Evolutionary conservation across 35 echinoderm and acorn worm species (phyloP), one percentile per base, ranked within the genome.

Genomic region (Acanthaster planci): DNA sequence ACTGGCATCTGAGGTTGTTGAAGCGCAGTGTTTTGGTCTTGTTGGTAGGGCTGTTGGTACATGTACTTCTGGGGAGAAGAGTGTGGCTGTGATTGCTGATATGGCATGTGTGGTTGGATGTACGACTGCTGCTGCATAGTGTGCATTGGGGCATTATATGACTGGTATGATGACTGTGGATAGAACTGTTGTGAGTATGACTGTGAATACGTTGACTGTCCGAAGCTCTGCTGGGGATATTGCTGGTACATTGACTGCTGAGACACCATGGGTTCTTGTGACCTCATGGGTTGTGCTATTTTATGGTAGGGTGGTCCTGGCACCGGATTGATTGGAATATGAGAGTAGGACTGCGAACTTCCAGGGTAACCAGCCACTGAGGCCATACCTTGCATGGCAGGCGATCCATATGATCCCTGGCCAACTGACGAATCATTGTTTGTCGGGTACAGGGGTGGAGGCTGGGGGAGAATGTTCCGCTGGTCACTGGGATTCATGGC

Each of bases 301-400:
- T 99, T 99, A 54, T 94, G 96, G 86, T 91, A 89, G 1, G 89
- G 85, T 27, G 96, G 92, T 55, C 89, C 92, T 0, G 96, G 96
- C 39, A 94, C 80, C 15, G 96, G 92, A 47, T 99, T 99, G 39
- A 99, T 77, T 12, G 91, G 96, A 82, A 99, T 99, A 87, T 99
- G 96, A 67, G 92, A 81, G 83, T 93, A 97, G 8, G 86, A 17
- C 55, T 93, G 91, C 2, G 64, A 72, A 34, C 64, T 72, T 1
- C 19, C 23, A 21, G 80, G 67, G 68, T 86, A 75, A 39, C 55
- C 37, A 29, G 51, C 26, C 36, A 42, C 38, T 37, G 82, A 39
- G 0, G 78, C 8, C 38, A 92, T 40, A 35, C 60, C 40, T 5
- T 76, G 84, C 53, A 91, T 78, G 60, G 78, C 52, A 10, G 68